Percentiles rank a stretch among this genome's conserved stretches.
phyloP scores from a whole-genome alignment of 2,888 invertebrate species.

The Eristalis tenax region DNA sequence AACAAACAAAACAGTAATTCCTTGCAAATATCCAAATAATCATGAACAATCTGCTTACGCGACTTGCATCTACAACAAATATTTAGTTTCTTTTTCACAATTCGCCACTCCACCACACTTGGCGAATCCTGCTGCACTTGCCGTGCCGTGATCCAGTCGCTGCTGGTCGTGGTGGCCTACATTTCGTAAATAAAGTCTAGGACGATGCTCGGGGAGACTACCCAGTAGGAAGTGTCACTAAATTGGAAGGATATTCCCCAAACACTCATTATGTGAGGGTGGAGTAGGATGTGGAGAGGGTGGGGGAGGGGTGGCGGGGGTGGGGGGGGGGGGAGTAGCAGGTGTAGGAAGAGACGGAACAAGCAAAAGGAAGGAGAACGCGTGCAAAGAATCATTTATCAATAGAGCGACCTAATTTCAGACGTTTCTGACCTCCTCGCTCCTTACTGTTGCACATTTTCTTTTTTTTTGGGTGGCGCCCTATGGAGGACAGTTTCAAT shows the following conservation, averaged over 20 bases:
- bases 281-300: too few relatives aligned
- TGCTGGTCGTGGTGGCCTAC: conserved; percentile 50
- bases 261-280: conserved; percentile 59
- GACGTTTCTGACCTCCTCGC: conserved; percentile 20
- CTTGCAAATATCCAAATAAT: conserved; percentile 49
- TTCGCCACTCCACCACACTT: neutral
- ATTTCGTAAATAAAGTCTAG: conserved; percentile 9
- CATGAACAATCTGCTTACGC: conserved; percentile 60
- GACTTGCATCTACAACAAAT: conserved; percentile 43
- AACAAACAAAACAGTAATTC: conserved; percentile 5
- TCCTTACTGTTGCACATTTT: conserved; percentile 60
- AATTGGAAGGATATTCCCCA: conserved; percentile 64
- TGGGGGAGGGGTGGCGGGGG: too few relatives aligned
- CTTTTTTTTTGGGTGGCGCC: neutral
- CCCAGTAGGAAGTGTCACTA: conserved; percentile 46
- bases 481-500: conserved; percentile 62
- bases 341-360: too few relatives aligned
- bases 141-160: neutral
- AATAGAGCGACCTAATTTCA: conserved; percentile 69
- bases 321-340: too few relatives aligned
- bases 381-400: conserved; percentile 63
- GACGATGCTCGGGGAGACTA: neutral
- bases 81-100: neutral
- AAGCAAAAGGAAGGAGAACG: neutral
- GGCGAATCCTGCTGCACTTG: neutral